Evolutionary conservation across 2,113 vertebrate species (phyloP), one percentile per base, ranked within the genome.

Genomic region (Illadopsis cleaveri): DNA sequence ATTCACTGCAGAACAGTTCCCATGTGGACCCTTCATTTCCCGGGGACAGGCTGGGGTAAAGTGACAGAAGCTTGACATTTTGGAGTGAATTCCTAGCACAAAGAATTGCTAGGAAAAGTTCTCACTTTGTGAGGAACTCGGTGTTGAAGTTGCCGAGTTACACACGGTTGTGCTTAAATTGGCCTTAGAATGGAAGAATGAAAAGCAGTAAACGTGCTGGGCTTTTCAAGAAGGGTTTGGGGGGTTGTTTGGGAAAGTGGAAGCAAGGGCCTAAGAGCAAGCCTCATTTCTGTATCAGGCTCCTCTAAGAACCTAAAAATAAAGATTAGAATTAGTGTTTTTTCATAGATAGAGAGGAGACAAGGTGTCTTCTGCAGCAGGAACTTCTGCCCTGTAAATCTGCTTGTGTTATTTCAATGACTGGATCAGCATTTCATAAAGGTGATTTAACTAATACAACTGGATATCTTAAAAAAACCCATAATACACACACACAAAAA

Each of bases 151-250:
- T 92, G 90, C 79, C 0, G 82, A 93, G 86, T 94, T 94, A 88
- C 88, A 62, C 71, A 38, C 0, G 0, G 58, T 77, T 89, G 79
- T 77, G 71, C 79, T 85, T 92, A 82, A 95, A 82, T 61, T 60
- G 84, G 84, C 66, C 50, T 82, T 54, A 77, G 88, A 94, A 73
- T 78, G 75, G 85, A 85, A 65, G 95, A 93, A 92, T 95, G 85
- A 86, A 80, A 91, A 79, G 85, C 73, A 60, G 82, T 61, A 76
- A 90, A 95, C 27, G 76, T 96, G 96, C 92, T 79, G 47, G 66
- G 88, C 75, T 88, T 96, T 86, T 86, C 80, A 86, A 94, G 60
- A 93, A 75, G 54, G 84, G 48, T 65, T 42, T 24, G 6, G 23
- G 57, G 33, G 50, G 28, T 5, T 8, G 0, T 73, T 90, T 95